Evolutionary conservation across 1,140 invertebrate species (phyloP).

Genomic region (Orchesella cincta): DNA sequence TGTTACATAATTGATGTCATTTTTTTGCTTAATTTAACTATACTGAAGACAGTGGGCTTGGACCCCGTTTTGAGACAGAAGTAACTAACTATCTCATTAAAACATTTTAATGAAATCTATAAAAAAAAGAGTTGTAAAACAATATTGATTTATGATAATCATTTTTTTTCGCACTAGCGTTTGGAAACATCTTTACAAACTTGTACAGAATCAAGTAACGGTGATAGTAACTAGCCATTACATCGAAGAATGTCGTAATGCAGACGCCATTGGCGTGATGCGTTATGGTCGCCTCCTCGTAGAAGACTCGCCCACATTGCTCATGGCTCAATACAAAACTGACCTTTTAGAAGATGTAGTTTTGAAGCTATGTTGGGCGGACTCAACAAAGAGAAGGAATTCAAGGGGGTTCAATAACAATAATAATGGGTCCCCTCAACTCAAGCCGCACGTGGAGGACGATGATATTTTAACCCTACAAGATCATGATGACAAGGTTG

Average conservation of each 20-base stretch:
- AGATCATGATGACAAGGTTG: too few relatives aligned
- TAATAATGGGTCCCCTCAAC: background rate
- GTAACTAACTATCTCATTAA: too few relatives aligned
- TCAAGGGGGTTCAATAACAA: too few relatives aligned
- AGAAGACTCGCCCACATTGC: constrained; percentile 82
- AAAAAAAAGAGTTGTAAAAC: too few relatives aligned
- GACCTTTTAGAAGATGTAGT: constrained; percentile 89
- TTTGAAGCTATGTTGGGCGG: constrained; percentile 78
- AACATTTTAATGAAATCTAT: too few relatives aligned
- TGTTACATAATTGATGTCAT: background rate
- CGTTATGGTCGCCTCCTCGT: constrained; percentile 83
- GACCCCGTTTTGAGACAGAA: too few relatives aligned
- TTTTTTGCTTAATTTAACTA: background rate
- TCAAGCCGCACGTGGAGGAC: too few relatives aligned
- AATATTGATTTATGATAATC: too few relatives aligned
- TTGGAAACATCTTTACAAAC: constrained; percentile 84
- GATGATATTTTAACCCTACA: too few relatives aligned
- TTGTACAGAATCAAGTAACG: constrained; percentile 75
- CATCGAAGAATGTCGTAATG: constrained; percentile 83
- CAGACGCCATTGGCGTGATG: constrained; percentile 88
- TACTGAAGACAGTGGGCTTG: too few relatives aligned
- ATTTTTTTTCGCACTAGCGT: constrained; percentile 68
- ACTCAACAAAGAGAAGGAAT: constrained; percentile 39
- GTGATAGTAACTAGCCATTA: constrained; percentile 93
- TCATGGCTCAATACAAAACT: constrained; percentile 79